Evolutionary conservation across 2,888 invertebrate species (phyloP).

Genomic region (Athripsodes cinereus): DNA sequence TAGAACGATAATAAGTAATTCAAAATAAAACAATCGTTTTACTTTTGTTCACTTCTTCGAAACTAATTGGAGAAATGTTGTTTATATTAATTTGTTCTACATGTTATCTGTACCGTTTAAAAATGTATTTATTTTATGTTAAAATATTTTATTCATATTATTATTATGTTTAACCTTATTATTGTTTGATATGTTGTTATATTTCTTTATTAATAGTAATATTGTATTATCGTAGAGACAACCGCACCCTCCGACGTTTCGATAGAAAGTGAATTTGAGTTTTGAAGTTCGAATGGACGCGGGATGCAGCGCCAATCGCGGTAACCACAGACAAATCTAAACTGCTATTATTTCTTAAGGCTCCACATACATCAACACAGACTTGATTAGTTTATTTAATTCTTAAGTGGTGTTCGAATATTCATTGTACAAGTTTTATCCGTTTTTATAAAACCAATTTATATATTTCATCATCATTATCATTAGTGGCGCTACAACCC

Average conservation of each 20-base stretch:
- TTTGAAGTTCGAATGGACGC: not conserved
- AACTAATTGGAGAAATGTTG: not conserved
- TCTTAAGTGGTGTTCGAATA: too few species aligned
- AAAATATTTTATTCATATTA: not conserved
- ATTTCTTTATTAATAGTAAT: not conserved
- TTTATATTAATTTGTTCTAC: not conserved
- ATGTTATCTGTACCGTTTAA: not conserved
- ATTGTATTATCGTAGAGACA: not conserved
- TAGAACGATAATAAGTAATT: too few species aligned
- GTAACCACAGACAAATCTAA: too few species aligned
- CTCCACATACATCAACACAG: too few species aligned
- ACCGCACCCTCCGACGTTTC: not conserved
- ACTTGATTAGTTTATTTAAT: too few species aligned
- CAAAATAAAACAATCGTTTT: too few species aligned
- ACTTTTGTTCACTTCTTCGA: not conserved
- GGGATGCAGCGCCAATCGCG: not conserved
- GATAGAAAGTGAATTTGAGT: conserved; percentile 1
- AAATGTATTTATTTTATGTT: not conserved
- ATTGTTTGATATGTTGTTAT: not conserved
- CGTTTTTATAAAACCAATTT: too few species aligned
- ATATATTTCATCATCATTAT: too few species aligned
- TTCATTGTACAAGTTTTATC: too few species aligned
- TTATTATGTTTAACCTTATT: not conserved
- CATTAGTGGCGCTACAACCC: too few species aligned
- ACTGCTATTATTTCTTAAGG: too few species aligned